Percentiles rank a stretch among this genome's conserved stretches.
Evolutionary conservation across 2,888 invertebrate species (phyloP).

Genomic region (Vesta saturnalis): DNA sequence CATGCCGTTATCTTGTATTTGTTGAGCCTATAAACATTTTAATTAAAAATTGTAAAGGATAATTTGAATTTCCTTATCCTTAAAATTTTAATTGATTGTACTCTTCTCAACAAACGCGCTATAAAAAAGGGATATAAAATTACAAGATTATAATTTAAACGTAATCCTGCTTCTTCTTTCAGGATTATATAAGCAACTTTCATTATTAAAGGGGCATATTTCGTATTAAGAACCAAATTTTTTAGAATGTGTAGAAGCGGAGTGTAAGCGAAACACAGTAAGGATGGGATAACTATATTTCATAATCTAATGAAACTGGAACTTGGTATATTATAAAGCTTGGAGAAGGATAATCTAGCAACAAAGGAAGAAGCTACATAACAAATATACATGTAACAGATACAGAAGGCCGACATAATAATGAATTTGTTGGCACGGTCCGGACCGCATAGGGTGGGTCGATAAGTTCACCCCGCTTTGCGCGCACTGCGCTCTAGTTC

Average conservation of each 20-base stretch:
- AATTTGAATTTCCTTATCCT: constrained; percentile 1
- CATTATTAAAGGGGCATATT: not conserved
- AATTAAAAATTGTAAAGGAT: constrained; percentile 1
- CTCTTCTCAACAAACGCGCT: not conserved
- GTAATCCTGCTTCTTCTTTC: not conserved
- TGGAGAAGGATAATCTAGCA: constrained; percentile 37
- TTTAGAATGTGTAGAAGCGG: not conserved
- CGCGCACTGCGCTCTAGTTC: constrained; percentile 39
- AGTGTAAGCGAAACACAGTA: not conserved
- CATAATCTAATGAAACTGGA: constrained; percentile 30
- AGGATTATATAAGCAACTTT: not conserved
- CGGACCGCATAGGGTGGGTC: constrained; percentile 57
- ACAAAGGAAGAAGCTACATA: constrained; percentile 45
- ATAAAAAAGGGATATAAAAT: not conserved
- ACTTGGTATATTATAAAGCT: constrained; percentile 36
- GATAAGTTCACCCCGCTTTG: constrained; percentile 47
- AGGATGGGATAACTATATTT: not conserved
- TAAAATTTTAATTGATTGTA: constrained; percentile 1
- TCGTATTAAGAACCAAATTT: not conserved
- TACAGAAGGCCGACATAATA: constrained; percentile 52
- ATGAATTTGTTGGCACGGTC: constrained; percentile 56
- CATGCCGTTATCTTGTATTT: not conserved
- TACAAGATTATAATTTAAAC: constrained; percentile 1
- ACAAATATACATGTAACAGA: constrained; percentile 43
- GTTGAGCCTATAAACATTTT: not conserved